Evolutionary conservation across 2,797 vertebrate genomes (phyloP), one percentile per base, ranked within the genome.

Genomic region (Centroberyx gerrardi): DNA sequence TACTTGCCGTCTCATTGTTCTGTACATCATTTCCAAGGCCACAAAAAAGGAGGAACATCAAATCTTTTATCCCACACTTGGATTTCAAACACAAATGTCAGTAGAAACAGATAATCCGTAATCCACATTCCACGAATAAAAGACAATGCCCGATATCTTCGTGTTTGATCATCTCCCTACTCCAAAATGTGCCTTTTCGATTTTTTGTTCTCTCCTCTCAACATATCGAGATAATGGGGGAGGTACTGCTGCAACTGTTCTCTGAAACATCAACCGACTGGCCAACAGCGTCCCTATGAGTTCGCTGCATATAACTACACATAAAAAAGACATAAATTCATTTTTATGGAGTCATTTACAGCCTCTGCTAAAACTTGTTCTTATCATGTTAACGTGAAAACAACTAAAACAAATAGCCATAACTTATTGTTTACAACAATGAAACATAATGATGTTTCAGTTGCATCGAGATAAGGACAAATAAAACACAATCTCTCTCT

Each of bases 1-100:
- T 83, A 94, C 93, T 90, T 90, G 94, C 93, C 93, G 86, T 86
- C 67, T 82, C 91, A 94, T 95, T 86, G 93, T 78, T 74, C 81
- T 81, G 73, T 64, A 49, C 59, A 15, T 40, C 6, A 66, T 69
- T 40, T 7, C 48, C 4, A n/a, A 0, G 28, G 65, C 29, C 5
- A 33, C 33, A 44, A 17, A 48, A 29, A 13, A 55, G 8, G 9
- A 22, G 29, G 3, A 44, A 10, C 8, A 44, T 44, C 0, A 3
- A 44, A 44, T 33, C 3, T 7, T 4, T 44, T 8, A 44, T 3
- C 42, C 9, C 8, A 44, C 3, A 33, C 3, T 5, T 44, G 42
- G 42, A 44, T 14, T 44, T 44, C 8, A 10, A 3, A 44, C 9
- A 14, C 42, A 44, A 44, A 44, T 44, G 13, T 44, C 42, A 44